phyloP scores from a whole-genome alignment of 35 echinoderm and acorn worm genomes.

The Ophioderma brevispina region DNA sequence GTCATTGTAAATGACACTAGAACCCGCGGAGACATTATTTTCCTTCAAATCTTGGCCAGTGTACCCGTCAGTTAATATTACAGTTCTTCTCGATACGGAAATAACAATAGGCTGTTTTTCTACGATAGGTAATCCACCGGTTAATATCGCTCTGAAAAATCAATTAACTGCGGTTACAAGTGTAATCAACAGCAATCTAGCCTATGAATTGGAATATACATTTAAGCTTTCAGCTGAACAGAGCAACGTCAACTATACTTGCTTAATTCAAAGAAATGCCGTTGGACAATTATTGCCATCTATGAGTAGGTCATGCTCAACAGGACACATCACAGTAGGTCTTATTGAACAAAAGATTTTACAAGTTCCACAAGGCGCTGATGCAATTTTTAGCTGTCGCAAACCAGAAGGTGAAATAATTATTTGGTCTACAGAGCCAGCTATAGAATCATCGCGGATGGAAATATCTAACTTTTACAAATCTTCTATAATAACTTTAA shows the following conservation, averaged over 20 bases:
- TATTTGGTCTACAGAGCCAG: background rate
- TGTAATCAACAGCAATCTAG: background rate
- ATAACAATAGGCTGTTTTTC: background rate
- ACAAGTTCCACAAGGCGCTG: background rate
- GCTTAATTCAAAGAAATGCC: background rate
- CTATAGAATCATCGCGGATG: background rate
- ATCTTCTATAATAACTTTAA: background rate
- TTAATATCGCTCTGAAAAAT: background rate
- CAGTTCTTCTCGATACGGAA: background rate
- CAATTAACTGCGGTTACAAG: background rate
- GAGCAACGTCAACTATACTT: background rate
- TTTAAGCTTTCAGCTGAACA: background rate
- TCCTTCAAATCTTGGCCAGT: background rate
- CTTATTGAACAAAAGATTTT: constrained; percentile 1
- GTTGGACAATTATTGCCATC: background rate
- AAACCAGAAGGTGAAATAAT: background rate
- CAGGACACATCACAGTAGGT: background rate
- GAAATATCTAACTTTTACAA: background rate
- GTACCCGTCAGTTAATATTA: background rate
- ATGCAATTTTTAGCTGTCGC: background rate
- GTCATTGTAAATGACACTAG: background rate
- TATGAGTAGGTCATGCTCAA: background rate
- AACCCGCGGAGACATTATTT: background rate
- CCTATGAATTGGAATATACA: background rate
- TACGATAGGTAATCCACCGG: background rate